phyloP scores from a whole-genome alignment of 1,140 invertebrate genomes.

The Heliothis subflexa region DNA sequence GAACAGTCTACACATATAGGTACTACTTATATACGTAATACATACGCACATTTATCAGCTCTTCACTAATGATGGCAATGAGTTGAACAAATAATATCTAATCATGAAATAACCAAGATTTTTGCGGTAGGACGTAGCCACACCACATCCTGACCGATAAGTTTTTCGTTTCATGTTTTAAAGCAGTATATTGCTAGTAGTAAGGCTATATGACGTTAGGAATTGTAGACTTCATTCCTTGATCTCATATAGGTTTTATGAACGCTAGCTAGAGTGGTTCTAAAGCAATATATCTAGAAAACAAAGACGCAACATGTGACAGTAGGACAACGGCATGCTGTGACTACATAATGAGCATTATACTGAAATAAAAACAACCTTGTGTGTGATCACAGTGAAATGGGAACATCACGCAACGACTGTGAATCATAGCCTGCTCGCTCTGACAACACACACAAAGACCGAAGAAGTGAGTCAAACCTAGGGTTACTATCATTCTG shows the following conservation, averaged over 20 bases:
- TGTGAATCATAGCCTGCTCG: constrained; percentile 69
- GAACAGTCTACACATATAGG: not conserved
- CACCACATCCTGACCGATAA: not conserved
- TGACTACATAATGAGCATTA: constrained; percentile 54
- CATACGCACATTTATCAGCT: not conserved
- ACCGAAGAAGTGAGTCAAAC: constrained; percentile 65
- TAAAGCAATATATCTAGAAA: constrained; percentile 1
- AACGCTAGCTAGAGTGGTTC: not conserved
- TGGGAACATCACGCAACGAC: constrained; percentile 68
- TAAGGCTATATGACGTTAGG: not conserved
- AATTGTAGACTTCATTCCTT: not conserved
- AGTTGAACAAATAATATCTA: too few species aligned
- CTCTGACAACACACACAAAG: constrained; percentile 45
- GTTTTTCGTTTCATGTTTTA: not conserved
- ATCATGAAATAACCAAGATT: too few species aligned
- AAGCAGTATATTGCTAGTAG: not conserved
- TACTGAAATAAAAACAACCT: constrained; percentile 58
- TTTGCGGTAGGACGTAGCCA: not conserved
- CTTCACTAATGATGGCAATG: not conserved
- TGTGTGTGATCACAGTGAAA: constrained; percentile 63
- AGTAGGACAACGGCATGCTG: constrained; percentile 42
- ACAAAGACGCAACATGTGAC: constrained; percentile 14
- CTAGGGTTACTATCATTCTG: constrained; percentile 44
- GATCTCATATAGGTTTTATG: not conserved
- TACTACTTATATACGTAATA: not conserved